Conservation (phyloP, 2,113 vertebrate genomes). For the Microcebus lehilahytsara region DNA sequence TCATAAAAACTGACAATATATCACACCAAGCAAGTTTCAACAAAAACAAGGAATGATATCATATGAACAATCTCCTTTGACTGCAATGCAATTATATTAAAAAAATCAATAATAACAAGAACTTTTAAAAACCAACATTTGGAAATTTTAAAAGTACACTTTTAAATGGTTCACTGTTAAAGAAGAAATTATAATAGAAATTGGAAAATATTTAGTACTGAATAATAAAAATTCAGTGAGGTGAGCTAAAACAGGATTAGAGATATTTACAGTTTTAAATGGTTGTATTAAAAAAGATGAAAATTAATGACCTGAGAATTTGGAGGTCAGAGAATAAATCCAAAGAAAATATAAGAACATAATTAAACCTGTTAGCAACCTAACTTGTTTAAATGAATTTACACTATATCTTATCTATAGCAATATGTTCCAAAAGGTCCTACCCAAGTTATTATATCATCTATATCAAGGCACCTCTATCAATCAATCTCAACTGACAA, state of each 20-base stretch:
- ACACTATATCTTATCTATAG: neutral
- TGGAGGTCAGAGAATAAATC: neutral
- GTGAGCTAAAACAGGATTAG: neutral
- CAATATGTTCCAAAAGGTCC: neutral
- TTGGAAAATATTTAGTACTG: slow-evolving; percentile 15
- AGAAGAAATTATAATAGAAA: neutral
- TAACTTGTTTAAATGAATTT: neutral
- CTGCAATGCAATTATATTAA: slow-evolving; percentile 2
- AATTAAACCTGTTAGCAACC: neutral
- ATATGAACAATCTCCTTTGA: too few relatives aligned
- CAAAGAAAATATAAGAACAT: neutral
- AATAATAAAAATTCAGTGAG: neutral
- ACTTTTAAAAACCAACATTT: neutral
- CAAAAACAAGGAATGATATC: too few relatives aligned
- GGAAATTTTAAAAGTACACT: neutral
- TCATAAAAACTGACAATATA: too few relatives aligned
- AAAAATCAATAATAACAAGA: slow-evolving; percentile 11
- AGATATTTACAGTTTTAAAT: neutral
- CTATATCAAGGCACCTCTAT: neutral
- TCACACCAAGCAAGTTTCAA: too few relatives aligned
- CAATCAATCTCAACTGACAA: neutral
- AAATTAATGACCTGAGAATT: slow-evolving; percentile 1
- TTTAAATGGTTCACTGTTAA: neutral
- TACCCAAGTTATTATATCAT: neutral
- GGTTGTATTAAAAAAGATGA: slow-evolving; percentile 11